Conservation (phyloP, 2,113 vertebrate genomes). For the Gracilinanus agilis region DNA sequence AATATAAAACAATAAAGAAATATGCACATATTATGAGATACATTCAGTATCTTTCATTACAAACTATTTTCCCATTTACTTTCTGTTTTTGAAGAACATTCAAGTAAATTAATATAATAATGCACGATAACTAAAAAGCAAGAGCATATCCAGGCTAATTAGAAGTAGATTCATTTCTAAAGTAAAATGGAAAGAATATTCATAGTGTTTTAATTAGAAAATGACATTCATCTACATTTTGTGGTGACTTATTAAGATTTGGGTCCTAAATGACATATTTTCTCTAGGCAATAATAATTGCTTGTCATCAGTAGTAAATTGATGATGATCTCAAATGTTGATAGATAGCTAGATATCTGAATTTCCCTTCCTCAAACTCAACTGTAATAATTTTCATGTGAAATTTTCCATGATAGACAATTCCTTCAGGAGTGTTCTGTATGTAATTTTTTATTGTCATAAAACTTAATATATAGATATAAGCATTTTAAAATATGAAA, state of each 20-base stretch:
- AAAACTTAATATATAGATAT: background rate
- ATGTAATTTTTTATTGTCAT: background rate
- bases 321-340: no score
- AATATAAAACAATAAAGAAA: no score
- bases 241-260: constrained; percentile 22
- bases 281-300: constrained; percentile 27
- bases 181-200: constrained; percentile 2
- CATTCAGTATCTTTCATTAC: no score
- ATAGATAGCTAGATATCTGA: no score
- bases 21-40: no score
- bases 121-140: constrained; percentile 1
- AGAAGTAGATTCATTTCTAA: background rate
- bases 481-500: background rate
- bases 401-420: background rate
- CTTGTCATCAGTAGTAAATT: constrained; percentile 25
- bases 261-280: constrained; percentile 43
- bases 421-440: background rate
- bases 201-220: constrained; percentile 26
- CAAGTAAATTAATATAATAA: no score
- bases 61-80: no score
- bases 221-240: constrained; percentile 34
- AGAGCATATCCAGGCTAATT: background rate
- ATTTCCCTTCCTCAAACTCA: no score
- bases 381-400: background rate
- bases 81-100: no score